These are phyloP conservation scores for Protonibea diacanthus DNA, from an alignment of 2,797 vertebrate genomes.

Conservation along the genomic window DNA sequence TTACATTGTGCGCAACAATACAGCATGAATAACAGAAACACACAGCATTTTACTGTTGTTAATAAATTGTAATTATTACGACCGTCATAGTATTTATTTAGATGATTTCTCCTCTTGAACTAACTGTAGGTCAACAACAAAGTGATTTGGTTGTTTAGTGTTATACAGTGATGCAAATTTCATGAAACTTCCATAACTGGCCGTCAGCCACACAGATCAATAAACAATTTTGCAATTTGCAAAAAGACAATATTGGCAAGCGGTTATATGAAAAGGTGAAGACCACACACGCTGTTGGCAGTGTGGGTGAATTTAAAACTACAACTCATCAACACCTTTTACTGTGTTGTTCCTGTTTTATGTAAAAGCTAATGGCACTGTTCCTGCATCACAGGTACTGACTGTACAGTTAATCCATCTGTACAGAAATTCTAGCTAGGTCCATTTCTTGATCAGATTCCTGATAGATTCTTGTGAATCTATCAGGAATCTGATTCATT, in stretches of 20 bases:
- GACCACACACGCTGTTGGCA: neutral
- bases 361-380: conserved; percentile 1
- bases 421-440: neutral
- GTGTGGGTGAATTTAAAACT: neutral
- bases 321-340: conserved; percentile 6
- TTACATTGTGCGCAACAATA: neutral
- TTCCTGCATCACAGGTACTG: neutral
- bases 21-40: neutral
- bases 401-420: conserved; percentile 5
- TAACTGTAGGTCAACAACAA: neutral
- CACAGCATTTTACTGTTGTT: neutral
- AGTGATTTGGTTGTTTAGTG: neutral
- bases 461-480: no score
- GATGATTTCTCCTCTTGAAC: no score
- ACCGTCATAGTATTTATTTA: neutral
- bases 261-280: neutral
- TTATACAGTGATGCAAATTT: neutral
- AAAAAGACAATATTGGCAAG: neutral
- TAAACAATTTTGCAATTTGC: neutral
- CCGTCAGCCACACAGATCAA: neutral
- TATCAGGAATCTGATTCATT: no score
- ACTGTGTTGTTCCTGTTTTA: neutral
- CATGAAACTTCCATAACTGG: neutral
- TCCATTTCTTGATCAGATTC: neutral
- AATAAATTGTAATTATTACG: neutral